phyloP scores from a whole-genome alignment of 2,888 invertebrate genomes.

The Ichneumoninae sp. region DNA sequence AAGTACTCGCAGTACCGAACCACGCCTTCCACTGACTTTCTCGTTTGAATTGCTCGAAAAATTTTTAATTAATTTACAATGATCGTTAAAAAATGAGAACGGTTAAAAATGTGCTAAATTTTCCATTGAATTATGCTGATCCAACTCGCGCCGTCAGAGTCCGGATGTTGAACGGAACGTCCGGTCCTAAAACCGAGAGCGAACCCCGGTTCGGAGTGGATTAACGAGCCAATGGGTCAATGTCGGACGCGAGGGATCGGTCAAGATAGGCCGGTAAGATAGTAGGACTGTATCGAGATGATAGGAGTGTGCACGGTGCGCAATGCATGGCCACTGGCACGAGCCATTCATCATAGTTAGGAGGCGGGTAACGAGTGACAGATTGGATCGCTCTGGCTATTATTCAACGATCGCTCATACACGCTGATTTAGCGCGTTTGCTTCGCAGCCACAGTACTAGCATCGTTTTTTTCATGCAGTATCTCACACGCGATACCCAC shows the following conservation, averaged over 20 bases:
- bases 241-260: conserved; percentile 30
- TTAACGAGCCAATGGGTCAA: conserved; percentile 65
- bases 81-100: no score
- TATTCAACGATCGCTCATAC: conserved; percentile 75
- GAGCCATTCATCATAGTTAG: conserved; percentile 75
- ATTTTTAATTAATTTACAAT: neutral
- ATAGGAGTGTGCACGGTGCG: conserved; percentile 1
- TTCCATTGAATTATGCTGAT: neutral
- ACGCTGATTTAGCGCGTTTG: conserved; percentile 51
- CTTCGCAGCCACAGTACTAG: conserved; percentile 26
- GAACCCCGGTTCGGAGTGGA: conserved; percentile 26
- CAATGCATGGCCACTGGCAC: conserved; percentile 51
- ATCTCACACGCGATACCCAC: neutral
- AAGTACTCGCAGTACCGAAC: neutral
- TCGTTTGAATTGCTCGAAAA: neutral
- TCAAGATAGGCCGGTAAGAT: conserved; percentile 58
- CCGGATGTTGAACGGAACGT: neutral
- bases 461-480: neutral
- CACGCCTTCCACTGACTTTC: no score
- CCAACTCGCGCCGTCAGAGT: no score
- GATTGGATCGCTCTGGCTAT: conserved; percentile 74
- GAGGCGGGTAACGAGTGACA: conserved; percentile 75
- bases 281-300: conserved; percentile 53
- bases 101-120: no score
- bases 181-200: neutral